Base-by-base conservation (phyloP, 1,140 invertebrate genomes). In the Drosophila simulans region DNA sequence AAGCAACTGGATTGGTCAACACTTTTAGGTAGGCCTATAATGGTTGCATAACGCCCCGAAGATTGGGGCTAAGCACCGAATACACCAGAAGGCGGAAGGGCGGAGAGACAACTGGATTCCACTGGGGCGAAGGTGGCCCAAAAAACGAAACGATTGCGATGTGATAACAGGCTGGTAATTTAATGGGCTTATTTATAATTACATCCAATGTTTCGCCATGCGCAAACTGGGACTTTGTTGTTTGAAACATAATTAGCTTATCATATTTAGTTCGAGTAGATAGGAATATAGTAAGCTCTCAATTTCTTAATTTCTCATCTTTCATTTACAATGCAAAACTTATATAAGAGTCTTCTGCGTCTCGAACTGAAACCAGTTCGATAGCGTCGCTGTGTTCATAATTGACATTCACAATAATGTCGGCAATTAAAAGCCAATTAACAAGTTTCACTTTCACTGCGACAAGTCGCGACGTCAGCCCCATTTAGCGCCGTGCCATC, bases 341-440 rank as follows among this genome's bases (percentile, higher is more conserved):
- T 68, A 68, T 13, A 20, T 52, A 68, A 68, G 20, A 11, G 12
- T 25, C 25, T 31, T 48, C 55, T 15, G 13, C 2, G 1, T 4
- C 2, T 17, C 4, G 25, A 31, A 3, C 17, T 10, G n/a, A 17
- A 68, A 68, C 60, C 64, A 68, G 60, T 65, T 68, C 64, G 65
- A 68, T 68, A 68, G 35, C 42, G 39, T 65, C 55, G n/a, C 49
- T 40, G 53, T 25, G 31, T 27, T 56, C 58, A 81, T 79, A 83
- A 84, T 83, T 79, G 58, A 57, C 76, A 72, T 72, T 73, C 69
- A 79, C 60, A 51, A 59, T 73, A 54, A 81, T 54, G 53, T 48
- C 31, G 56, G 63, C 80, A 89, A 88, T 89, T 88, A 89, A 88
- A 89, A 84, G 71, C 64, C 80, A 88, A 88, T 88, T 88, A 84